phyloP scores from a whole-genome alignment of 2,888 invertebrate species.

The Sesamia inferens region DNA sequence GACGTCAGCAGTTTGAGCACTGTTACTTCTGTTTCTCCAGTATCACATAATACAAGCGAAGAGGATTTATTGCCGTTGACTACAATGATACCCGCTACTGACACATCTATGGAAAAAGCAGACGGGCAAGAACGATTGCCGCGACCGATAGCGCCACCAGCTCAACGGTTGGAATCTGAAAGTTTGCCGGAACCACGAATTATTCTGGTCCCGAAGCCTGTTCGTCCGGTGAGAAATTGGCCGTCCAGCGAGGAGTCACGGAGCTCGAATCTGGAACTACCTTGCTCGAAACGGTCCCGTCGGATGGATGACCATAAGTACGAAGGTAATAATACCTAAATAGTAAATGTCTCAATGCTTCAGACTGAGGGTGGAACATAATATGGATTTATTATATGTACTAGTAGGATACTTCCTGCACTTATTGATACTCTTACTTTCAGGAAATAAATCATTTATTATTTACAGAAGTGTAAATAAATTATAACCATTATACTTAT shows the following conservation, averaged over 20 bases:
- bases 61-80: slow-evolving; percentile 5
- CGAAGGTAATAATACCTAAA: neutral
- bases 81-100: neutral
- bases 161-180: neutral
- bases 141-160: neutral
- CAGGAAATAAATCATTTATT: too few species aligned
- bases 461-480: too few species aligned
- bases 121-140: neutral
- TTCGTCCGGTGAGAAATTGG: neutral
- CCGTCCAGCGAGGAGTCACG: slow-evolving; percentile 1
- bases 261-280: neutral
- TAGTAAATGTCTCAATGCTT: slow-evolving; percentile 17
- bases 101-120: neutral
- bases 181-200: neutral
- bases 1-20: neutral
- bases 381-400: neutral
- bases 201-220: neutral
- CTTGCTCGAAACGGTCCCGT: slow-evolving; percentile 11
- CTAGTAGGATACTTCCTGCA: neutral
- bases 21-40: neutral
- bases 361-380: too few species aligned
- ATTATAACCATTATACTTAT: neutral
- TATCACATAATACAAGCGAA: neutral
- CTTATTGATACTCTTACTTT: too few species aligned
- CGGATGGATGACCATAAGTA: neutral